Base-by-base conservation (phyloP, 2,888 invertebrate species). In the Campoplex nolae region DNA sequence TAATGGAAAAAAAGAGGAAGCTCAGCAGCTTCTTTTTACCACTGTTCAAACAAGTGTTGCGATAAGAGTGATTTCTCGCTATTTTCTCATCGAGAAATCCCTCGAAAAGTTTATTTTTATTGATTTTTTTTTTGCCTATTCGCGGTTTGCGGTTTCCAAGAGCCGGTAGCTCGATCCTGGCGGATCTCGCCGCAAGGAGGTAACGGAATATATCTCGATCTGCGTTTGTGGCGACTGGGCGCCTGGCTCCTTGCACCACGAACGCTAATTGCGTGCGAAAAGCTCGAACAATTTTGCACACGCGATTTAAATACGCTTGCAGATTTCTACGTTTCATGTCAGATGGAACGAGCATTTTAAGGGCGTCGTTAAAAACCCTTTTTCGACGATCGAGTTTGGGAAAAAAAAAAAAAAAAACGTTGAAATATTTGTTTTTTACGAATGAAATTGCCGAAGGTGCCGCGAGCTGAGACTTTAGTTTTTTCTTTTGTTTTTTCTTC, bases 211-310 rank as follows among this genome's bases (percentile, higher is more conserved):
- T 62, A 9, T 70, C 51, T 45, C 65, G 35, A 76, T 65, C 67
- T 35, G 38, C 38, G 51, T 48, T 65, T 18, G 32, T 32, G 23
- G 75, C 18, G 32, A 18, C 18, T 62, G 48, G 23, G 38, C 54
- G 67, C 38, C 38, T 6, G 54, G 51, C 54, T 67, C 23, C 38
- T 38, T 6, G 38, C 23, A 38, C 38, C 68, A 35, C 76, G 65
- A 67, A 54, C 35, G 78, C 35, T 68, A 68, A 78, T 78, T 78
- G 67, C 70, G 51, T 79, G 68, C 68, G 56, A 70, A 79, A 23
- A 58, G 28, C 32, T 79, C 45, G 35, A 28, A 65, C 58, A 79
- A 58, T 42, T 79, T 78, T 56, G 28, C 38, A 70, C n/a, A 45
- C 79, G 45, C 70, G 45, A 75, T 32, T 71, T 56, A 45, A 62